A percentile compares a stretch with the other conserved stretches of the same genome.
These are phyloP conservation scores for Aquatica leii DNA, from an alignment of 2,888 invertebrate species.

Conservation along the genomic window DNA sequence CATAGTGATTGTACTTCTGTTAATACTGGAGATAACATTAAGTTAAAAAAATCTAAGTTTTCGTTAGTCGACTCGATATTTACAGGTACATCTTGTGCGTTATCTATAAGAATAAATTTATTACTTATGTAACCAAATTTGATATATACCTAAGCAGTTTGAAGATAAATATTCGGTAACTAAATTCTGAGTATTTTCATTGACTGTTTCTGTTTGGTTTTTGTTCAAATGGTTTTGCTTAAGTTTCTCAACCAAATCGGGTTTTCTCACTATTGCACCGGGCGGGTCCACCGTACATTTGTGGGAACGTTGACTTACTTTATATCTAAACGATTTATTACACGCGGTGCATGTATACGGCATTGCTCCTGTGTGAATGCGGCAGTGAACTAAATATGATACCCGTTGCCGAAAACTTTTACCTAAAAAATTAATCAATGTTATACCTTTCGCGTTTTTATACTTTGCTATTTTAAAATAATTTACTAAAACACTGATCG, in stretches of 20 bases:
- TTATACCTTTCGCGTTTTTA: too few relatives aligned
- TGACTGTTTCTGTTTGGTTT: neutral
- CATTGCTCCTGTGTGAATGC: slow-evolving; percentile 87
- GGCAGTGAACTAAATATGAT: slow-evolving; percentile 83
- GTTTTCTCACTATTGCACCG: slow-evolving; percentile 60
- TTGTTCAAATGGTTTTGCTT: slow-evolving; percentile 21
- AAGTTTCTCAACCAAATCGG: slow-evolving; percentile 32
- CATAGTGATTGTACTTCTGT: slow-evolving; percentile 70
- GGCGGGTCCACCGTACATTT: slow-evolving; percentile 75
- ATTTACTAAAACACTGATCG: too few relatives aligned
- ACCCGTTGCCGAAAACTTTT: slow-evolving; percentile 88
- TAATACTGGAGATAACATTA: slow-evolving; percentile 61
- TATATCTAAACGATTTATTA: slow-evolving; percentile 83
- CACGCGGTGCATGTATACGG: slow-evolving; percentile 85
- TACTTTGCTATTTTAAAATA: too few relatives aligned
- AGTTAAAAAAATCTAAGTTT: slow-evolving; percentile 59
- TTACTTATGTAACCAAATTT: too few relatives aligned
- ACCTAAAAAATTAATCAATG: too few relatives aligned
- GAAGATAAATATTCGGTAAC: too few relatives aligned
- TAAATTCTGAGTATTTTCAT: too few relatives aligned
- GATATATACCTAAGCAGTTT: too few relatives aligned
- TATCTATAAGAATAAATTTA: too few relatives aligned
- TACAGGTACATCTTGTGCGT: neutral
- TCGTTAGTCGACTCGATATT: slow-evolving; percentile 4
- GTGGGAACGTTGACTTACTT: slow-evolving; percentile 85